Percentiles rank a stretch among this genome's conserved stretches.
Evolutionary conservation across 1,140 invertebrate species (phyloP).

Genomic region (Aphaenogaster ashmeadi): DNA sequence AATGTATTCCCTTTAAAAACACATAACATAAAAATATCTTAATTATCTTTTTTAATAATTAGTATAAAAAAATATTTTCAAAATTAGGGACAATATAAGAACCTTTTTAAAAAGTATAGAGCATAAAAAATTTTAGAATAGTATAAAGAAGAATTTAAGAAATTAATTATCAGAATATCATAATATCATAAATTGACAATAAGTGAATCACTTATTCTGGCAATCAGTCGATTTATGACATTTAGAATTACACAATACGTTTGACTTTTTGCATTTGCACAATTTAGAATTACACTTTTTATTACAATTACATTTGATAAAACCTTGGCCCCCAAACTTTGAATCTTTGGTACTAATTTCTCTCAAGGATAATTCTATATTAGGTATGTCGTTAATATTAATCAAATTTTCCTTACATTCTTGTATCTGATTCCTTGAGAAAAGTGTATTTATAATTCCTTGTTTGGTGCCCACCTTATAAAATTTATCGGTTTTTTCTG

Average conservation of each 20-base stretch:
- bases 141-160: background rate
- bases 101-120: background rate
- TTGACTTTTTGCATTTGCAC: conserved; percentile 3
- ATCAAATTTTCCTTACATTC: conserved; percentile 10
- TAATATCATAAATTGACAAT: background rate
- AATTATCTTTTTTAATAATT: conserved; percentile 1
- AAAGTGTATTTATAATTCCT: conserved; percentile 6
- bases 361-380: conserved; percentile 1
- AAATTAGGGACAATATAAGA: background rate
- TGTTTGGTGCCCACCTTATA: background rate
- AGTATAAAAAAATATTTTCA: background rate
- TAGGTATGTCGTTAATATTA: background rate
- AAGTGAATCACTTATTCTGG: too few relatives aligned
- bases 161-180: too few relatives aligned
- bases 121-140: background rate
- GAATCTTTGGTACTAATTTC: background rate
- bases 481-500: background rate
- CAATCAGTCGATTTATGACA: background rate
- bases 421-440: conserved; percentile 13
- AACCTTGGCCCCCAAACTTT: background rate
- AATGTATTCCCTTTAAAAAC: background rate
- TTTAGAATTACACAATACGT: background rate
- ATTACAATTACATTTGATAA: background rate
- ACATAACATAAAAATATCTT: conserved; percentile 8
- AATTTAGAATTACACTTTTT: background rate